Conservation (phyloP, 1,140 invertebrate genomes). For the Andricus grossulariae region DNA sequence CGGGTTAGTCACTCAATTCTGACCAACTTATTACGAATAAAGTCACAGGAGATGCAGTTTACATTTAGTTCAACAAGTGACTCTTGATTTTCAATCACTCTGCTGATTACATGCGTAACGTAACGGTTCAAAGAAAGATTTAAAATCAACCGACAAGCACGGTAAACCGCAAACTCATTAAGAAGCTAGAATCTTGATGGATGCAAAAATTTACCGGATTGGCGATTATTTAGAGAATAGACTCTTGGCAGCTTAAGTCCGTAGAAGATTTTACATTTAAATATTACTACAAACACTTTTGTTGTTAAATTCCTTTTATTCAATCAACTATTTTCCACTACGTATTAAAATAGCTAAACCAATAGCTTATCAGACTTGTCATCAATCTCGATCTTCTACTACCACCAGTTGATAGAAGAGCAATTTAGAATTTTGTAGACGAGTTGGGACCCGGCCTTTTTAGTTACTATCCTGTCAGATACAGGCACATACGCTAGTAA, state of each 20-base stretch:
- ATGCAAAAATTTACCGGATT: neutral
- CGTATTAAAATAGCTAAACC: no score
- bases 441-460: neutral
- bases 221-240: neutral
- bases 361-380: neutral
- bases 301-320: no score
- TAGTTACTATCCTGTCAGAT: slow-evolving; percentile 12
- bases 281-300: no score
- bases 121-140: slow-evolving; percentile 9
- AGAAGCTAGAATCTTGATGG: slow-evolving; percentile 3
- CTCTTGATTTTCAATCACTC: slow-evolving; percentile 15
- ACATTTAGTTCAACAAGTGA: neutral
- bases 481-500: slow-evolving; percentile 4
- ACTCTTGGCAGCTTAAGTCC: neutral
- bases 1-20: neutral
- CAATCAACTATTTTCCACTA: no score
- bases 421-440: neutral
- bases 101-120: neutral
- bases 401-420: neutral
- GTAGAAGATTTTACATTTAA: neutral
- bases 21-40: neutral
- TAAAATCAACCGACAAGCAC: slow-evolving; percentile 2
- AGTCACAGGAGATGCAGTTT: neutral
- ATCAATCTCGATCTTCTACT: neutral
- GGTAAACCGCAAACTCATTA: slow-evolving; percentile 17